A percentile compares a stretch with the other conserved stretches of the same genome.
phyloP scores from a whole-genome alignment of 2,797 vertebrate genomes.

The Lithobates sylvaticus region DNA sequence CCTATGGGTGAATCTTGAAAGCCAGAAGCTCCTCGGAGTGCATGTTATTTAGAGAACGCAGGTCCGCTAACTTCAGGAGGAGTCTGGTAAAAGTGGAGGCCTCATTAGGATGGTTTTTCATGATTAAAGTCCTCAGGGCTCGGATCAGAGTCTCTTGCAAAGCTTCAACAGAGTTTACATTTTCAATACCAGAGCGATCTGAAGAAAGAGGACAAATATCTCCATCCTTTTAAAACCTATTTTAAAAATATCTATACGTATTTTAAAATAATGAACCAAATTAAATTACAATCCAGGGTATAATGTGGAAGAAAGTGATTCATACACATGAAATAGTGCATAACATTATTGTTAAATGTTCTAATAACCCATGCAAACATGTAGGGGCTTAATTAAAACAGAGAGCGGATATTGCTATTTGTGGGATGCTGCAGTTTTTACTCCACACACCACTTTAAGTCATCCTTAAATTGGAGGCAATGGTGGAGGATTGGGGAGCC shows the following conservation, averaged over 20 bases:
- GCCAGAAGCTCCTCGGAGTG: constrained; percentile 98
- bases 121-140: constrained; percentile 91
- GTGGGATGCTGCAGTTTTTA: no score
- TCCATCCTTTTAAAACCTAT: background rate
- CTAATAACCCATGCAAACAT: no score
- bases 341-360: no score
- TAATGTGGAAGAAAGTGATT: background rate
- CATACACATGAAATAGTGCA: background rate
- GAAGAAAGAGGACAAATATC: constrained; percentile 17
- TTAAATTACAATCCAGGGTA: background rate
- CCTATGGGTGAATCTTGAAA: constrained; percentile 92
- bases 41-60: constrained; percentile 98
- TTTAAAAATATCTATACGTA: background rate
- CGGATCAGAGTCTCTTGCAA: constrained; percentile 96
- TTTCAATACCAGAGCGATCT: constrained; percentile 97
- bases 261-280: background rate
- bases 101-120: constrained; percentile 92
- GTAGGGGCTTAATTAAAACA: no score
- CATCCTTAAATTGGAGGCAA: no score
- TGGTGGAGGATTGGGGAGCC: no score
- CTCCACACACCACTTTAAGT: no score
- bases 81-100: constrained; percentile 96
- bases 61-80: constrained; percentile 94
- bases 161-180: constrained; percentile 89
- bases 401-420: no score